Evolutionary conservation across 2,113 vertebrate species (phyloP).

Genomic region (Merops nubicus): DNA sequence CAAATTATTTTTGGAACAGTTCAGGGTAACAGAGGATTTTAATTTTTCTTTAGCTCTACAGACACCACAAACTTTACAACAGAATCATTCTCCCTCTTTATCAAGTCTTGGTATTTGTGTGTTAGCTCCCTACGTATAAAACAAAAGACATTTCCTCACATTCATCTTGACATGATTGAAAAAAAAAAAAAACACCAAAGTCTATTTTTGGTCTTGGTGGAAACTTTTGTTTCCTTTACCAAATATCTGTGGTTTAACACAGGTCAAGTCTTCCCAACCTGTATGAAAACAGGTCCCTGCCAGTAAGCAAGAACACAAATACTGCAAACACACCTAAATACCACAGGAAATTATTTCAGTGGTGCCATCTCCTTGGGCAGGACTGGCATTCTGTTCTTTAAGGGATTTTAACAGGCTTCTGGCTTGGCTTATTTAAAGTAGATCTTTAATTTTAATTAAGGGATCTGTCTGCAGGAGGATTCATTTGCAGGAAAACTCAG

Average conservation of each 20-base stretch:
- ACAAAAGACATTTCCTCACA: neutral
- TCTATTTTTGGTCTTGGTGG: neutral
- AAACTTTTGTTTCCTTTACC: neutral
- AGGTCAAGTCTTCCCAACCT: neutral
- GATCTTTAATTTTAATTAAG: neutral
- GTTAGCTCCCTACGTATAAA: neutral
- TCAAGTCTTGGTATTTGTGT: neutral
- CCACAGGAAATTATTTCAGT: neutral
- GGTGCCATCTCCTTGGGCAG: neutral
- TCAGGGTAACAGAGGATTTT: neutral
- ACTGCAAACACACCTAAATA: neutral
- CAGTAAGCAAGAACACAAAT: neutral
- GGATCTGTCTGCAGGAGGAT: neutral
- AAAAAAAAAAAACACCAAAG: neutral
- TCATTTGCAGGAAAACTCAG: neutral
- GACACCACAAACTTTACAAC: neutral
- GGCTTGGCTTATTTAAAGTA: neutral
- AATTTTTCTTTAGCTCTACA: neutral
- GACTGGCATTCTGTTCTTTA: neutral
- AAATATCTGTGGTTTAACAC: neutral
- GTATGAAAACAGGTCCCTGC: neutral
- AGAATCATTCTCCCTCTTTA: neutral
- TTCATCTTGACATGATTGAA: neutral
- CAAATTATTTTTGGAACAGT: neutral
- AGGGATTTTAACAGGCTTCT: neutral